Conservation (phyloP, 2,113 vertebrate species). For the Sterrhoptilus dennistouni region DNA sequence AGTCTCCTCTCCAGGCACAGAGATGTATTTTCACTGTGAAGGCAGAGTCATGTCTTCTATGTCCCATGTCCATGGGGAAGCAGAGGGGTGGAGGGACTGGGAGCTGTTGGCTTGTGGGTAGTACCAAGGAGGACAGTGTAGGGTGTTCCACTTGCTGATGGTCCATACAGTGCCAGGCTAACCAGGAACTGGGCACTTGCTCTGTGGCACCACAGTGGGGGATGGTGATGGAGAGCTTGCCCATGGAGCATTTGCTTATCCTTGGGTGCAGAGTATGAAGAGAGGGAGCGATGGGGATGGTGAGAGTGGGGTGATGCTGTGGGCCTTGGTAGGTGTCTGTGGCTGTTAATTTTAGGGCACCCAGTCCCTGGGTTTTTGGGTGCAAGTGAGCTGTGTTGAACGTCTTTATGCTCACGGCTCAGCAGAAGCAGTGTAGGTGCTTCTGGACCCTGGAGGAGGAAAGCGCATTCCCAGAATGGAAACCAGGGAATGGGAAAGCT, state of each 20-base stretch:
- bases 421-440: background rate
- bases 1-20: background rate
- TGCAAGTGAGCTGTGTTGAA: background rate
- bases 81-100: accelerated
- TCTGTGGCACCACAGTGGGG: accelerated
- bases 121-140: background rate
- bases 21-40: background rate
- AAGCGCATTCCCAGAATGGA: background rate
- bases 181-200: background rate
- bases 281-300: accelerated
- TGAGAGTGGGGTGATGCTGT: accelerated
- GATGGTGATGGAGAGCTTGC: accelerated
- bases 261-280: background rate
- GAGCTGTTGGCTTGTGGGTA: background rate
- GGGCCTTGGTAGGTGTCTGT: background rate
- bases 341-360: background rate
- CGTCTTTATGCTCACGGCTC: accelerated
- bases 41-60: background rate
- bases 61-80: background rate
- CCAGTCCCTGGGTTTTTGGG: background rate
- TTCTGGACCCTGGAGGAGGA: background rate
- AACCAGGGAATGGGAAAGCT: accelerated
- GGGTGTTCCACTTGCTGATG: background rate
- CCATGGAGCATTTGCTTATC: accelerated
- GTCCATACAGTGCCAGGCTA: accelerated